These are phyloP conservation scores for Pectinophora gossypiella DNA, from an alignment of 1,140 invertebrate species.

Conservation along the genomic window DNA sequence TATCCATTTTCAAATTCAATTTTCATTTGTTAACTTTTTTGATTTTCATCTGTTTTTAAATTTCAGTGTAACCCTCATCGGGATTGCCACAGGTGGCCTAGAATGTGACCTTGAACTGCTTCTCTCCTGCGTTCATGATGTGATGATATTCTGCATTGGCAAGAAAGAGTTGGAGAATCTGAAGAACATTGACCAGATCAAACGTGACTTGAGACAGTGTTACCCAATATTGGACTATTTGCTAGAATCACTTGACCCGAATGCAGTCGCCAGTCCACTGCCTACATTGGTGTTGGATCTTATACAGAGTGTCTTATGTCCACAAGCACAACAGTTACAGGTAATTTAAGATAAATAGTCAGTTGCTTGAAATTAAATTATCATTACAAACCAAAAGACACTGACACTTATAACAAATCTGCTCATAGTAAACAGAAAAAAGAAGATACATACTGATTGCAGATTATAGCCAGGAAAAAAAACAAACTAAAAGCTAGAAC, in stretches of 20 bases:
- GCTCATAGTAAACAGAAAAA: too few species aligned
- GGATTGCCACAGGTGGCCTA: constrained; percentile 79
- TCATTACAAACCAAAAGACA: too few species aligned
- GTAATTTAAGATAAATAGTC: too few species aligned
- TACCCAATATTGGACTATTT: constrained; percentile 84
- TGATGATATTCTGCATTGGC: constrained; percentile 86
- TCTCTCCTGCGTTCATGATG: constrained; percentile 83
- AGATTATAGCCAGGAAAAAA: too few species aligned
- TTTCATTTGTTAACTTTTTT: too few species aligned
- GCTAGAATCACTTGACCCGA: constrained; percentile 82
- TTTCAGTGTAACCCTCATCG: constrained; percentile 80
- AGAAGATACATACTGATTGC: too few species aligned
- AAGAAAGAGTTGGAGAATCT: constrained; percentile 84
- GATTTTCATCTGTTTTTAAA: too few species aligned
- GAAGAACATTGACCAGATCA: constrained; percentile 86
- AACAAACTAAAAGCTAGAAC: too few species aligned
- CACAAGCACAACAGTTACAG: constrained; percentile 84
- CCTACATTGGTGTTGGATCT: constrained; percentile 79
- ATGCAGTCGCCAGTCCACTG: constrained; percentile 75
- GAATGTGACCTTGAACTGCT: constrained; percentile 79
- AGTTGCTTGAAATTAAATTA: too few species aligned
- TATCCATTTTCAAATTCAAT: too few species aligned
- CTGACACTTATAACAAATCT: too few species aligned
- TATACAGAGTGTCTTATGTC: constrained; percentile 80
- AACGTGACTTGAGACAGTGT: constrained; percentile 85